Evolutionary conservation across 2,888 invertebrate genomes (phyloP).

Genomic region (Dryadula phaetusa): DNA sequence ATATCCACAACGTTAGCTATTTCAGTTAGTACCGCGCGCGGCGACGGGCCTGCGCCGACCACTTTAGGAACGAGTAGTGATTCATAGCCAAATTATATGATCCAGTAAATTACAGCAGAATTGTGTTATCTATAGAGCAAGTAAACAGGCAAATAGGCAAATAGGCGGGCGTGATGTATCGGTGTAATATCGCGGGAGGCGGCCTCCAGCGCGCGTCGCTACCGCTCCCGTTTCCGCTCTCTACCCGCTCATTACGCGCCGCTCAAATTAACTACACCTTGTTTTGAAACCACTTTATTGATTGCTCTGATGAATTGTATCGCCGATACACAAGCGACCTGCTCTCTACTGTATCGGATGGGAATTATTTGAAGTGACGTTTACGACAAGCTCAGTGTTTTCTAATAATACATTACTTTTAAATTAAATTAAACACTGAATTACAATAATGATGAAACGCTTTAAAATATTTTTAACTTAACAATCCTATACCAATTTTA

Average conservation of each 20-base stretch:
- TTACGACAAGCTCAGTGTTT: too few relatives aligned
- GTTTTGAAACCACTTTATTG: conserved; percentile 13
- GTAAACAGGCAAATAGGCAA: conserved; percentile 34
- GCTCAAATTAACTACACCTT: conserved; percentile 13
- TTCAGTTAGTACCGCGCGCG: background rate
- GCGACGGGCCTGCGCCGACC: background rate
- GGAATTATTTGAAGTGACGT: background rate
- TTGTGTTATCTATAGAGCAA: conserved; percentile 21
- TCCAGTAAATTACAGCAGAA: conserved; percentile 21
- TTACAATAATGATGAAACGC: too few relatives aligned
- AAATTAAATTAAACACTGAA: too few relatives aligned
- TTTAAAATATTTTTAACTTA: too few relatives aligned
- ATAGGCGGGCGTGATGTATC: conserved; percentile 32
- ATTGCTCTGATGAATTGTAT: background rate
- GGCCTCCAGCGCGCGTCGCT: too few relatives aligned
- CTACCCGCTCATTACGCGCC: background rate
- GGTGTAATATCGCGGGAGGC: conserved; percentile 27
- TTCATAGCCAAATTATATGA: conserved; percentile 28
- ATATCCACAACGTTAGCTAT: background rate
- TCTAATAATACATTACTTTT: too few relatives aligned
- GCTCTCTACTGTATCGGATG: background rate
- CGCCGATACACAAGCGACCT: background rate
- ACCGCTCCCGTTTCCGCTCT: too few relatives aligned
- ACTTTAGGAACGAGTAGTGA: background rate
- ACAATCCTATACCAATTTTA: too few relatives aligned